Conservation (phyloP, 2,888 invertebrate genomes). For the Morpho helenor region DNA sequence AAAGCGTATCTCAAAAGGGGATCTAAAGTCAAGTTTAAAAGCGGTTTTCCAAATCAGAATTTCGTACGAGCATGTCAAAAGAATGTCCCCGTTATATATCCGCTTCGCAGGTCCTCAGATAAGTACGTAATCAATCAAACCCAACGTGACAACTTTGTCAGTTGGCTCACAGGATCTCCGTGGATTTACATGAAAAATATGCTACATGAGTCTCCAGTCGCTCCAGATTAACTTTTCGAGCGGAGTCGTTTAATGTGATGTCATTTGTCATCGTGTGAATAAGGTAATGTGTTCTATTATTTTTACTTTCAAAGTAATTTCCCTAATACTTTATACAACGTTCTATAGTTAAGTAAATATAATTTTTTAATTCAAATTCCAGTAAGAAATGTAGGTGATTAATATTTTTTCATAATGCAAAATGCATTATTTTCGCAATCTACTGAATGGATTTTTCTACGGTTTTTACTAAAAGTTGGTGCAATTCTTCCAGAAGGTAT, state of each 20-base stretch:
- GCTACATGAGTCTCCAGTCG: slow-evolving; percentile 27
- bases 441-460: too few species aligned
- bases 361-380: too few species aligned
- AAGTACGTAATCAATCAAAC: slow-evolving; percentile 47
- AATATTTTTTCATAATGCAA: too few species aligned
- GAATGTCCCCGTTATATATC: slow-evolving; percentile 7
- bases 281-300: slow-evolving; percentile 1
- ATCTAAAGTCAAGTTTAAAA: background rate
- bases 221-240: slow-evolving; percentile 32
- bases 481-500: too few species aligned
- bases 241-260: slow-evolving; percentile 11
- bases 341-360: background rate
- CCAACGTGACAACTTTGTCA: slow-evolving; percentile 41
- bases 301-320: background rate
- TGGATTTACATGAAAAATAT: slow-evolving; percentile 37
- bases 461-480: too few species aligned
- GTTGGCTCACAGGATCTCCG: slow-evolving; percentile 35
- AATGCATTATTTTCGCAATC: too few species aligned
- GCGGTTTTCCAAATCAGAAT: slow-evolving; percentile 1
- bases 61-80: background rate
- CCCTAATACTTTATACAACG: background rate
- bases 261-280: slow-evolving; percentile 19
- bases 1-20: background rate
- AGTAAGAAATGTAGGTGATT: too few species aligned
- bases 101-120: slow-evolving; percentile 19